Evolutionary conservation across 2,113 vertebrate species (phyloP).

Genomic region (Notarius quadriscutis): DNA sequence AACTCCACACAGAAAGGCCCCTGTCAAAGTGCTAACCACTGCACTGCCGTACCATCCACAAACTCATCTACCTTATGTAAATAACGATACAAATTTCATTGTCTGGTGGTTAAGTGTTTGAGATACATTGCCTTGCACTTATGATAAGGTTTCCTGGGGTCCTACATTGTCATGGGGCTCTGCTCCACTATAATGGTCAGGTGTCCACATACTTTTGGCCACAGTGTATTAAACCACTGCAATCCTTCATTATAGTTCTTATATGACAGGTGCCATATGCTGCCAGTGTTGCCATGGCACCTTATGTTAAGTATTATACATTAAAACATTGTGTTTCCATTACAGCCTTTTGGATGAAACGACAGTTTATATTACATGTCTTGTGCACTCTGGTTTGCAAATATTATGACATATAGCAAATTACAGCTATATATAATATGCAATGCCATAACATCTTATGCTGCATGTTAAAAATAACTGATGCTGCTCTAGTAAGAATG

Average conservation of each 20-base stretch:
- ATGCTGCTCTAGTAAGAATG: not conserved
- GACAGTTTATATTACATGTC: not conserved
- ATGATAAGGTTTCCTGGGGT: no score
- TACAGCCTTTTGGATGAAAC: not conserved
- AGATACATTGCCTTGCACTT: no score
- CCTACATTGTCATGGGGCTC: no score
- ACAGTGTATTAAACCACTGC: not conserved
- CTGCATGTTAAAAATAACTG: not conserved
- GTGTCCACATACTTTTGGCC: not conserved
- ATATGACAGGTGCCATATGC: not conserved
- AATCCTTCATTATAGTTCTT: not conserved
- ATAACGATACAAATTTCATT: no score
- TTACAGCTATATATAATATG: not conserved
- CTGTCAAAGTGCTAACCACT: no score
- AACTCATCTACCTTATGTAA: no score
- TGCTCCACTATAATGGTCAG: not conserved
- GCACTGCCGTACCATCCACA: no score
- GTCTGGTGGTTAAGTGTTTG: no score
- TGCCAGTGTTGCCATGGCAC: not conserved
- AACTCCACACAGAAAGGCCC: no score
- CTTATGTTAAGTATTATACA: not conserved
- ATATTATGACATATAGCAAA: not conserved
- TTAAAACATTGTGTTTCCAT: not conserved
- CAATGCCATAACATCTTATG: not conserved
- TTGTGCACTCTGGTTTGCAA: not conserved